Percentiles rank a stretch among this genome's conserved stretches.
These are phyloP conservation scores for Caenorhabditis zanzibari DNA, from an alignment of 2,888 invertebrate genomes.

Conservation along the genomic window DNA sequence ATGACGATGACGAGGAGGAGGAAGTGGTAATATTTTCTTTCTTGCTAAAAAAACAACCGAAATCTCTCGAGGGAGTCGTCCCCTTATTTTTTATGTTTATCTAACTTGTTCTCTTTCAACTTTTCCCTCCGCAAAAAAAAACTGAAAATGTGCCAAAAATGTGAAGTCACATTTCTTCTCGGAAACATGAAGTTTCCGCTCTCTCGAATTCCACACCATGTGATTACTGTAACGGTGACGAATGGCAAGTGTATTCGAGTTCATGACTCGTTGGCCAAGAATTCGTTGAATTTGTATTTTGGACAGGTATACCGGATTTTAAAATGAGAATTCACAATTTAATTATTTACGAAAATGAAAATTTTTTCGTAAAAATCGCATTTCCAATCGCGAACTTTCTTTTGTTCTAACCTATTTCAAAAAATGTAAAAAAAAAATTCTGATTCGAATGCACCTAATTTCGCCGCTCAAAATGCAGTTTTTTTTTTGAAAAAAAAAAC, in stretches of 20 bases:
- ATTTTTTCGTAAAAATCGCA: background rate
- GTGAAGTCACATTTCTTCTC: slow-evolving; percentile 21
- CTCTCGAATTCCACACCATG: slow-evolving; percentile 23
- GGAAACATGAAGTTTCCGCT: slow-evolving; percentile 37
- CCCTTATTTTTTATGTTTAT: slow-evolving; percentile 51
- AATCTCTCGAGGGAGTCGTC: slow-evolving; percentile 30
- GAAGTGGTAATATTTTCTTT: slow-evolving; percentile 40
- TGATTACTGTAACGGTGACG: slow-evolving; percentile 37
- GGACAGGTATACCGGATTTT: background rate
- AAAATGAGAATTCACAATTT: too few species aligned
- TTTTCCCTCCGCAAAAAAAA: background rate
- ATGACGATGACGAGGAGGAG: slow-evolving; percentile 32
- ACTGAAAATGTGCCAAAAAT: slow-evolving; percentile 53
- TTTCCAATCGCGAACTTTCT: too few species aligned
- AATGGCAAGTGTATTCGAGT: slow-evolving; percentile 52
- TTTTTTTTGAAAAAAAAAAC: too few species aligned
- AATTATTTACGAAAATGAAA: too few species aligned
- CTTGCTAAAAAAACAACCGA: background rate
- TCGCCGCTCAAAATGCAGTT: too few species aligned
- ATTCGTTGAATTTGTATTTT: slow-evolving; percentile 34
- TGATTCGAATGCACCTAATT: too few species aligned
- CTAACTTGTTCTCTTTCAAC: slow-evolving; percentile 21
- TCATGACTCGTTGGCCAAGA: slow-evolving; percentile 43
- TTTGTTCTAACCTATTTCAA: too few species aligned
- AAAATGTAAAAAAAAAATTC: too few species aligned